These are phyloP conservation scores for Crocidura indochinensis DNA, from an alignment of 2,797 vertebrate species.

Conservation along the genomic window DNA sequence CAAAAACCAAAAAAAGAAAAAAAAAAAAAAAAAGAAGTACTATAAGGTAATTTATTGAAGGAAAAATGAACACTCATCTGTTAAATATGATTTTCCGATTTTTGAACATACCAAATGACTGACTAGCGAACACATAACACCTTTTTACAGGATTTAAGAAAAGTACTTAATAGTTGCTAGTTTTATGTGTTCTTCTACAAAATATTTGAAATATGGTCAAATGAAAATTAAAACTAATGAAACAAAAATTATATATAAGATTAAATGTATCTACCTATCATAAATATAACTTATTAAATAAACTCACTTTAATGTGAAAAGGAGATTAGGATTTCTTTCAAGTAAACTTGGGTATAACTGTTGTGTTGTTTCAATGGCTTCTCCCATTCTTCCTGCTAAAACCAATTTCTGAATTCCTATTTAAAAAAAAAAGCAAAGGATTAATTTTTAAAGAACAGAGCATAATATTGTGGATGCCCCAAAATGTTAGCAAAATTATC, in stretches of 20 bases:
- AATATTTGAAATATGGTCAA: slow-evolving; percentile 48
- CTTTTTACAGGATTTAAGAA: not conserved
- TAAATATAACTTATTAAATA: slow-evolving; percentile 62
- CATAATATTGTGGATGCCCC: not conserved
- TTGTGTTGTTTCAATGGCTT: slow-evolving; percentile 99
- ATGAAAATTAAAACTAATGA: slow-evolving; percentile 42
- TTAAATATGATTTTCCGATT: slow-evolving; percentile 66
- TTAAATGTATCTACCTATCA: not conserved
- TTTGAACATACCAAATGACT: not conserved
- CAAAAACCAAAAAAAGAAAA: too few relatives aligned
- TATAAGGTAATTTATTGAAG: not conserved
- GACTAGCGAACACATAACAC: not conserved
- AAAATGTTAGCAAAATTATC: not conserved
- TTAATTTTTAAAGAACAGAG: slow-evolving; percentile 56
- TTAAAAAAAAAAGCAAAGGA: slow-evolving; percentile 82
- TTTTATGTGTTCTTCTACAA: slow-evolving; percentile 28
- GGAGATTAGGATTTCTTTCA: slow-evolving; percentile 94
- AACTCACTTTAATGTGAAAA: slow-evolving; percentile 94
- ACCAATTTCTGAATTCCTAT: slow-evolving; percentile 99
- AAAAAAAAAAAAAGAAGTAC: too few relatives aligned
- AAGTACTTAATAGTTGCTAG: not conserved
- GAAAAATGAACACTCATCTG: slow-evolving; percentile 15
- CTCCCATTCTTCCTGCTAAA: slow-evolving; percentile 98
- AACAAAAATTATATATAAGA: slow-evolving; percentile 2
- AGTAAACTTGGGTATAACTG: slow-evolving; percentile 97